Percentiles rank a stretch among this genome's conserved stretches.
Conservation (phyloP, 2,113 vertebrate species). For the Carassius auratus region DNA sequence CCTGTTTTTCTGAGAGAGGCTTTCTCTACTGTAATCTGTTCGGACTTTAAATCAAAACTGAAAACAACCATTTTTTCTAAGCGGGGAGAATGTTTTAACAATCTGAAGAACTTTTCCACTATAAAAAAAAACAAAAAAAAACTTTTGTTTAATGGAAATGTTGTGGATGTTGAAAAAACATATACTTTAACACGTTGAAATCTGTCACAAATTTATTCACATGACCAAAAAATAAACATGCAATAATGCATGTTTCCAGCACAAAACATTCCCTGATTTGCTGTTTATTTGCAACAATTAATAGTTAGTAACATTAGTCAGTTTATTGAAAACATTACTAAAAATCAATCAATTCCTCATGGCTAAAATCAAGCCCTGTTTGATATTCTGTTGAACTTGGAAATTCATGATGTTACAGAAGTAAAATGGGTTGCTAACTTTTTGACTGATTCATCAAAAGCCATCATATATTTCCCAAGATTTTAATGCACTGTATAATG, state of each 20-base stretch:
- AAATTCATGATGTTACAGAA: neutral
- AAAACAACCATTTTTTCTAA: neutral
- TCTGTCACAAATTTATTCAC: neutral
- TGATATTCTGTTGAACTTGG: neutral
- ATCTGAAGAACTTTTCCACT: neutral
- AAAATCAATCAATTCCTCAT: neutral
- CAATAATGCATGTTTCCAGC: neutral
- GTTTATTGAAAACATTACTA: neutral
- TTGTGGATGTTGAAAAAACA: too few relatives aligned
- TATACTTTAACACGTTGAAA: neutral
- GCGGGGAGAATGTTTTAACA: neutral
- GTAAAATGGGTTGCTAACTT: neutral
- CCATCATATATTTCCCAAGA: neutral
- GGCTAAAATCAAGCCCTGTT: neutral
- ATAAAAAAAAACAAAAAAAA: too few relatives aligned
- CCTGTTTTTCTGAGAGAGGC: neutral
- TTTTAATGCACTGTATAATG: neutral
- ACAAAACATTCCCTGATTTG: neutral
- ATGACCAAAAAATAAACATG: neutral
- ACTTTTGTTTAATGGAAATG: too few relatives aligned
- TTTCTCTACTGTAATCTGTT: slow-evolving; percentile 3
- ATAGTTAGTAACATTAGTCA: neutral
- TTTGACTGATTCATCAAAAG: neutral
- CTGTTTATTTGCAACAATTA: neutral
- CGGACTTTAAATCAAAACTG: neutral